These are phyloP conservation scores for Idaea dimidiata DNA, from an alignment of 2,888 invertebrate genomes.

Conservation along the genomic window DNA sequence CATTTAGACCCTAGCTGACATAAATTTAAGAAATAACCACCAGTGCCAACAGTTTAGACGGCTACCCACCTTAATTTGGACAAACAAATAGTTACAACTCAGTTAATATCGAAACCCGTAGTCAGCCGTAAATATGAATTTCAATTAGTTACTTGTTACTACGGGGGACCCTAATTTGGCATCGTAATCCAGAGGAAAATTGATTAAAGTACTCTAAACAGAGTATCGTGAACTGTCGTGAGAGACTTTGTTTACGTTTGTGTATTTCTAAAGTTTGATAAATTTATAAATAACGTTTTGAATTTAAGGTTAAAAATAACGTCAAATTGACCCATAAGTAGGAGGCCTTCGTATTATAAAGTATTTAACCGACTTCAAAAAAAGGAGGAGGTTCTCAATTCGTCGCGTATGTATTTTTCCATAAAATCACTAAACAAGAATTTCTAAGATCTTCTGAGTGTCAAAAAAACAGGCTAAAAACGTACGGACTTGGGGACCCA, in stretches of 20 bases:
- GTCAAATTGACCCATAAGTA: too few species aligned
- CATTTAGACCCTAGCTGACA: neutral
- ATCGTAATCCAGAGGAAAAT: slow-evolving; percentile 28
- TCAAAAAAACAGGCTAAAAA: too few species aligned
- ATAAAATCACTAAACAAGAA: too few species aligned
- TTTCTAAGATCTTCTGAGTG: too few species aligned
- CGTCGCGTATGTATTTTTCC: too few species aligned
- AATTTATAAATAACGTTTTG: too few species aligned
- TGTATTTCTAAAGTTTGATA: slow-evolving; percentile 26
- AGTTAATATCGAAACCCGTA: slow-evolving; percentile 13
- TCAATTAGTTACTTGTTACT: slow-evolving; percentile 32
- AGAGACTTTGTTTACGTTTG: slow-evolving; percentile 28
- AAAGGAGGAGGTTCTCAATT: too few species aligned
- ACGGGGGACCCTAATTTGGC: slow-evolving; percentile 28
- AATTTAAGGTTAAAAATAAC: too few species aligned
- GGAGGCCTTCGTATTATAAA: too few species aligned
- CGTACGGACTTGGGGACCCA: too few species aligned
- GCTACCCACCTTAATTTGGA: slow-evolving; percentile 10
- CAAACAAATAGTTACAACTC: slow-evolving; percentile 14
- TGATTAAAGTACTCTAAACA: slow-evolving; percentile 24
- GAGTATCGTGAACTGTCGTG: slow-evolving; percentile 26
- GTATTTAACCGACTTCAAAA: too few species aligned
- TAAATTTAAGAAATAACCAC: slow-evolving; percentile 4
- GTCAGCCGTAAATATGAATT: slow-evolving; percentile 30
- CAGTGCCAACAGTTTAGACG: neutral